Conservation (phyloP, 30 jellyfish, hydroid and myxozoan genomes). For the Haliclystus octoradiatus region DNA sequence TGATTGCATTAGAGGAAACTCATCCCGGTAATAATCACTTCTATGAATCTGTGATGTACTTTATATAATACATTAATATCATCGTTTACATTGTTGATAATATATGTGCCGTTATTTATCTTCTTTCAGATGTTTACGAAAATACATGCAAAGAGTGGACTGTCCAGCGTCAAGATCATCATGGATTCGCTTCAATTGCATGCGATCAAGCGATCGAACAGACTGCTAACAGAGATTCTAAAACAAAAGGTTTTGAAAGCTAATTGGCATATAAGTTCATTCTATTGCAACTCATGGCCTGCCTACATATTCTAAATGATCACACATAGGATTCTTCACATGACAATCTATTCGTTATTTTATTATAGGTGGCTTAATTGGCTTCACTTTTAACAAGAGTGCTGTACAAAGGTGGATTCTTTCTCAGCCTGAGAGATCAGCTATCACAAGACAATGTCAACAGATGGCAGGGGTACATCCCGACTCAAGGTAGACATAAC, state of each 20-base stretch:
- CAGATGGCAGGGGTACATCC: slow-evolving; percentile 42
- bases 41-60: too few species aligned
- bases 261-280: too few species aligned
- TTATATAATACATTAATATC: too few species aligned
- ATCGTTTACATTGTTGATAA: too few species aligned
- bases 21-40: slow-evolving; percentile 12
- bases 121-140: too few species aligned
- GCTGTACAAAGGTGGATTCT: slow-evolving; percentile 46
- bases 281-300: too few species aligned
- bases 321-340: too few species aligned
- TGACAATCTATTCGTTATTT: too few species aligned
- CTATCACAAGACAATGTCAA: slow-evolving; percentile 40
- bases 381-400: slow-evolving; percentile 40
- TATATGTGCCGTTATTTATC: too few species aligned
- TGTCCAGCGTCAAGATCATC: slow-evolving; percentile 32
- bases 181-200: slow-evolving; percentile 40
- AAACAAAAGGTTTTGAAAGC: slow-evolving; percentile 36
- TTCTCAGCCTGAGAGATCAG: slow-evolving; percentile 36
- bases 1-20: slow-evolving; percentile 3
- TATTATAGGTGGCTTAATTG: slow-evolving; percentile 57
- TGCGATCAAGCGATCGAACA: slow-evolving; percentile 53
- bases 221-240: too few species aligned
- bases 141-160: slow-evolving; percentile 31
- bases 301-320: too few species aligned
- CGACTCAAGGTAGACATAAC: too few species aligned